Conservation (phyloP, 1,140 invertebrate species). For the Acyrthosiphon pisum region DNA sequence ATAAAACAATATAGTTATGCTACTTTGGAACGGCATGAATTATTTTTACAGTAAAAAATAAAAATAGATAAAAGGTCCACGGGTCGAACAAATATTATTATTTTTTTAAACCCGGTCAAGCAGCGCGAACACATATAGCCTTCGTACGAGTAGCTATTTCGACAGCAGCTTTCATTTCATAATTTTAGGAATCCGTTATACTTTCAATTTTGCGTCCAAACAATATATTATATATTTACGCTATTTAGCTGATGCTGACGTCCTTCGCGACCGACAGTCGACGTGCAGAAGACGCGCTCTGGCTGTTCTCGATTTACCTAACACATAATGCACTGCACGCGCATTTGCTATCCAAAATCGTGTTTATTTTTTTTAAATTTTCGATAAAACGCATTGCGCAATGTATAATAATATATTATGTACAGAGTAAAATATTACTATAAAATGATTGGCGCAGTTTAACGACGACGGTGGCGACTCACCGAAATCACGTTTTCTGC, state of each 20-base stretch:
- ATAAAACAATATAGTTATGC: not conserved
- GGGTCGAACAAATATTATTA: not conserved
- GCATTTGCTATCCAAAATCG: not conserved
- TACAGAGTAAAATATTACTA: not conserved
- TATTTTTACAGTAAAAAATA: not conserved
- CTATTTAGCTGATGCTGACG: not conserved
- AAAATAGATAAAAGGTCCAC: not conserved
- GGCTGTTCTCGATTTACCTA: not conserved
- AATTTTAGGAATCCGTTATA: slow-evolving; percentile 37
- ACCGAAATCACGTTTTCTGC: not conserved
- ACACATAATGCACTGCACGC: not conserved
- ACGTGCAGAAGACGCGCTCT: not conserved
- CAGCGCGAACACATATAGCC: not conserved
- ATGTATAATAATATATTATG: not conserved
- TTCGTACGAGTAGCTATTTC: slow-evolving; percentile 6
- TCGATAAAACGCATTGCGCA: not conserved
- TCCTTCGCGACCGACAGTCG: not conserved
- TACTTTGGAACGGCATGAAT: not conserved
- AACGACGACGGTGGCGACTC: not conserved
- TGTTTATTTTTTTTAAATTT: not conserved
- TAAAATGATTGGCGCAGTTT: not conserved
- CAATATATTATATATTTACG: not conserved
- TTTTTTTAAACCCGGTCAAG: slow-evolving; percentile 35
- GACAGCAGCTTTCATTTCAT: slow-evolving; percentile 34
- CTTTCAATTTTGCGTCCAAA: slow-evolving; percentile 32